phyloP scores from a whole-genome alignment of 2,113 vertebrate species.

The Microcebus ravelobensis region DNA sequence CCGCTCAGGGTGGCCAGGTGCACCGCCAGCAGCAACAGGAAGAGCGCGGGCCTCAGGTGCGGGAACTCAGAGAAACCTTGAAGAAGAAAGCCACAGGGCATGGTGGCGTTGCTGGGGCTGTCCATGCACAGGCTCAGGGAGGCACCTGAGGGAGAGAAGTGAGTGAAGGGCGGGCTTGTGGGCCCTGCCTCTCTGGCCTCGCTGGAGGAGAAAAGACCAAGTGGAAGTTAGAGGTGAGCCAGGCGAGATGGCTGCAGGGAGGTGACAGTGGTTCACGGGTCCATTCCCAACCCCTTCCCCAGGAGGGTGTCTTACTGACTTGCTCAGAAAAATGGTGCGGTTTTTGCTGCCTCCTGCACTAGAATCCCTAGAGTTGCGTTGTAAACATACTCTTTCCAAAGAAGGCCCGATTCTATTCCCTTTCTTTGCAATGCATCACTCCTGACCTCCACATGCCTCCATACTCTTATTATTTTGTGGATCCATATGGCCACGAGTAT shows the following conservation, averaged over 20 bases:
- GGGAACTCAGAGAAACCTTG: constrained; percentile 82
- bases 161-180: neutral
- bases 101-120: neutral
- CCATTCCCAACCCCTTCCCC: neutral
- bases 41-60: constrained; percentile 69
- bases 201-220: neutral
- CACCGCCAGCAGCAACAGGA: constrained; percentile 76
- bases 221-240: neutral
- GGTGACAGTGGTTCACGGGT: accelerated
- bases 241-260: neutral
- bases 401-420: neutral
- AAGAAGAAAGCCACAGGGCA: constrained; percentile 74
- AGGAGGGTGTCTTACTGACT: neutral
- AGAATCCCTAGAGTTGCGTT: neutral
- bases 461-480: neutral
- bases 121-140: neutral
- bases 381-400: neutral
- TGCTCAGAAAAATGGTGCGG: neutral
- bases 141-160: neutral
- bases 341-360: neutral
- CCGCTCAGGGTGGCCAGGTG: constrained; percentile 77
- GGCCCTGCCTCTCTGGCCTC: neutral
- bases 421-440: no score
- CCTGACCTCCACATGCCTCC: neutral
- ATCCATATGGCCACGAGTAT: accelerated